Base-by-base conservation (phyloP, 2,113 vertebrate genomes). In the Tetrax tetrax region DNA sequence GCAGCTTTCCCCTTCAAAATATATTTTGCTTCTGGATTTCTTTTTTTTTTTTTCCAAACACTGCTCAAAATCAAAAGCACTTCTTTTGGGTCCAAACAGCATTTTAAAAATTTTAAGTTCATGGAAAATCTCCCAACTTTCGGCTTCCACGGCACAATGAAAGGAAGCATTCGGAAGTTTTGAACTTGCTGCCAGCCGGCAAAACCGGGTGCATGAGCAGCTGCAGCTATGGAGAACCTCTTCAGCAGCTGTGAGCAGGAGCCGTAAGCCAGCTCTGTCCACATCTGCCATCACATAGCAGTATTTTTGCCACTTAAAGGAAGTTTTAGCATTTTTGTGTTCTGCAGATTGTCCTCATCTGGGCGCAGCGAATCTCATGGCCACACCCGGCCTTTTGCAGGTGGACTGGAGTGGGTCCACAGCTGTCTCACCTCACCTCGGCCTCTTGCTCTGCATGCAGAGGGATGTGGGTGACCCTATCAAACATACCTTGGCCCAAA, bases 231-330 rank as follows among this genome's bases (percentile, higher is more conserved):
- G 1, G 5, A 91, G 61, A 84, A 35, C 48, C 80, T 90, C 83
- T 69, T 31, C 79, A 80, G 87, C 91, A 96, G 93, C 93, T 92
- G 95, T 48, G 74, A 89, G 87, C 61, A 72, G 38, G 15, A 79
- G 63, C 81, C 83, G 14, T 7, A 64, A 71, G 61, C 29, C 83
- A 84, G 89, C 65, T 66, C 65, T 78, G 69, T 41, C 81, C 91
- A 84, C 94, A 93, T 84, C 84, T 89, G 70, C 92, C 63, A 45
- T 45, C 60, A 19, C 35, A 18, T 28, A 57, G 33, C 12, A 37
- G 54, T 22, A 5, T 17, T 87, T 85, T 70, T 80, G 38, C 27
- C 51, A 41, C 53, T 51, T 29, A 35, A 59, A 94, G 37, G 75
- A 54, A 88, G 50, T 54, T 91, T 85, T 64, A 48, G 12, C 24